A percentile compares a stretch with the other conserved stretches of the same genome.
Evolutionary conservation across 1,140 invertebrate species (phyloP).

Genomic region (Caenorhabditis latens): DNA sequence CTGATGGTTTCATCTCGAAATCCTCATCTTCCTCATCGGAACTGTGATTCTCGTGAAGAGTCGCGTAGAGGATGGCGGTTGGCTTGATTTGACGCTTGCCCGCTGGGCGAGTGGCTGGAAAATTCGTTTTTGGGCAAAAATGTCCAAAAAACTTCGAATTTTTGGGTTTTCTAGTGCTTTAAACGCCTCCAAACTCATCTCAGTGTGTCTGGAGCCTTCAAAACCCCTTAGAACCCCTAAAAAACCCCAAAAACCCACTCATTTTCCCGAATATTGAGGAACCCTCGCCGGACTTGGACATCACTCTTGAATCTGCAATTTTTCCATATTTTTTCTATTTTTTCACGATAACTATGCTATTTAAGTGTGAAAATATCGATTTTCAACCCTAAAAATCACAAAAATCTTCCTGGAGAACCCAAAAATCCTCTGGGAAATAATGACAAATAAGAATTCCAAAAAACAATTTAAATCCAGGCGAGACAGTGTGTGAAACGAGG

Average conservation of each 20-base stretch:
- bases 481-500: background rate
- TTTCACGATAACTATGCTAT: too few species aligned
- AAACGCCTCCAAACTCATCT: background rate
- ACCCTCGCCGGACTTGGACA: background rate
- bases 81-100: conserved; percentile 33
- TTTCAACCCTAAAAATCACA: background rate
- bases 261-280: conserved; percentile 38
- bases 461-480: background rate
- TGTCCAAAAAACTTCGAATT: too few species aligned
- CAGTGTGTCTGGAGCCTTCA: too few species aligned
- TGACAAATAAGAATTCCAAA: background rate
- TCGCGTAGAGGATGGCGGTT: background rate
- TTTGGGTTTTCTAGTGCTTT: background rate
- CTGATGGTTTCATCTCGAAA: background rate
- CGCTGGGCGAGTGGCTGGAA: background rate
- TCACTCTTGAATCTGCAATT: too few species aligned
- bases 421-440: background rate
- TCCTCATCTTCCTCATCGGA: conserved; percentile 34
- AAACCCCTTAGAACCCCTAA: too few species aligned
- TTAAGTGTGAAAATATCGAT: background rate
- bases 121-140: background rate
- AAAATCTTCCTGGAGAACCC: background rate
- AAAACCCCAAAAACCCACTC: background rate
- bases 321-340: too few species aligned
- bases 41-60: conserved; percentile 4